Evolutionary conservation across 2,113 vertebrate genomes (phyloP).

Genomic region (Ageneiosus marmoratus): DNA sequence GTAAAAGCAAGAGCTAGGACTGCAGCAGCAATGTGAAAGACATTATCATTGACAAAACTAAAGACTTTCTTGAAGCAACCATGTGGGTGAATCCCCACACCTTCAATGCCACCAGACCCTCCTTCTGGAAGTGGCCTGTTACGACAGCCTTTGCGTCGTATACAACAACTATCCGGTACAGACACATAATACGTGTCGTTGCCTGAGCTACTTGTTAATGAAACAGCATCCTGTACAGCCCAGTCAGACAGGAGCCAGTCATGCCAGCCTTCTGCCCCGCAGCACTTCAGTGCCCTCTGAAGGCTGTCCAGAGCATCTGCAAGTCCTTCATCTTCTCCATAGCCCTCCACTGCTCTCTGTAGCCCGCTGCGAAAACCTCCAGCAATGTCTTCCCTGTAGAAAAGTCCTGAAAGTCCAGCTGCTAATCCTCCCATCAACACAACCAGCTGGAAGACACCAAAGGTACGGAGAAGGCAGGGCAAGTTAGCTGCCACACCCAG

Average conservation of each 20-base stretch:
- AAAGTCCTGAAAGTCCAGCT: constrained; percentile 79
- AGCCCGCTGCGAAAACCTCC: constrained; percentile 82
- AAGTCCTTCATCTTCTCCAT: constrained; percentile 77
- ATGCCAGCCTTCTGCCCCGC: constrained; percentile 80
- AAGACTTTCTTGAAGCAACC: constrained; percentile 84
- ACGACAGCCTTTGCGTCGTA: constrained; percentile 74
- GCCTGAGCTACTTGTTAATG: constrained; percentile 48
- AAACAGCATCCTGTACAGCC: constrained; percentile 68
- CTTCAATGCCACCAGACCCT: constrained; percentile 48
- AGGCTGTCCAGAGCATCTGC: constrained; percentile 81
- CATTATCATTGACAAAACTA: constrained; percentile 81
- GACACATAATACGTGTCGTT: constrained; percentile 67
- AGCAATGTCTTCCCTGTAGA: constrained; percentile 79
- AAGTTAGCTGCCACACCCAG: constrained; percentile 82
- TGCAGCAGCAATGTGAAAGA: constrained; percentile 78
- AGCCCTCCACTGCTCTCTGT: constrained; percentile 73
- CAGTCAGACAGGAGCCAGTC: constrained; percentile 85
- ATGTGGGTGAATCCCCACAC: constrained; percentile 67
- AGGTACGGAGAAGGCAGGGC: constrained; percentile 77
- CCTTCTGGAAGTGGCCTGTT: constrained; percentile 68
- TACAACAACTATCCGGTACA: constrained; percentile 85
- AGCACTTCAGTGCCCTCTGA: constrained; percentile 80
- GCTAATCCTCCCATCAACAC: constrained; percentile 76
- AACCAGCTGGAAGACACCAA: constrained; percentile 76
- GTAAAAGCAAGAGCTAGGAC: constrained; percentile 80